Conservation (phyloP, 2,113 vertebrate species). For the Dasyornis broadbenti region DNA sequence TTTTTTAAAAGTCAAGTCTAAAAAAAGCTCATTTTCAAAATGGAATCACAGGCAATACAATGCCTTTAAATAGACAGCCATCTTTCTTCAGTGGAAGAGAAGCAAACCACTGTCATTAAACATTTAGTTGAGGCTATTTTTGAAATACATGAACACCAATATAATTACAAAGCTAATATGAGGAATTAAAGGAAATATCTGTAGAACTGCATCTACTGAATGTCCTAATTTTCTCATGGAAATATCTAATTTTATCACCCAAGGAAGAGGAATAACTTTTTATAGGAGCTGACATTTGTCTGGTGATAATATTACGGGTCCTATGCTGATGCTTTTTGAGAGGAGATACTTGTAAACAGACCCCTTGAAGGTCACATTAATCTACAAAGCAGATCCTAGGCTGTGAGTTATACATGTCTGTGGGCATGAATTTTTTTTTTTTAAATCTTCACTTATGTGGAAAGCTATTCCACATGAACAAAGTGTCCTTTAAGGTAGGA, state of each 20-base stretch:
- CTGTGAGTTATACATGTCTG: conserved; percentile 13
- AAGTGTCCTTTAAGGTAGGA: not conserved
- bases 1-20: conserved; percentile 6
- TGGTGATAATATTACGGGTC: not conserved
- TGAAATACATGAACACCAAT: not conserved
- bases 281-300: conserved; percentile 13
- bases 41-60: not conserved
- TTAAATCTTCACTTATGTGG: not conserved
- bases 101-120: not conserved
- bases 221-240: not conserved
- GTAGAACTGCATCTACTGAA: not conserved
- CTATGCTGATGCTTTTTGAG: not conserved
- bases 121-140: not conserved
- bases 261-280: not conserved
- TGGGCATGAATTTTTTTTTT: not conserved
- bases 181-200: not conserved
- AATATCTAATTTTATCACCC: not conserved
- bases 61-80: not conserved
- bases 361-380: conserved; percentile 26
- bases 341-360: conserved; percentile 11
- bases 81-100: not conserved
- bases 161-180: not conserved
- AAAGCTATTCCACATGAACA: conserved; percentile 2
- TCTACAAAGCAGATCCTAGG: not conserved
- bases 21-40: not conserved